Evolutionary conservation across 2,888 invertebrate genomes (phyloP).

Genomic region (Pheosia tremula): DNA sequence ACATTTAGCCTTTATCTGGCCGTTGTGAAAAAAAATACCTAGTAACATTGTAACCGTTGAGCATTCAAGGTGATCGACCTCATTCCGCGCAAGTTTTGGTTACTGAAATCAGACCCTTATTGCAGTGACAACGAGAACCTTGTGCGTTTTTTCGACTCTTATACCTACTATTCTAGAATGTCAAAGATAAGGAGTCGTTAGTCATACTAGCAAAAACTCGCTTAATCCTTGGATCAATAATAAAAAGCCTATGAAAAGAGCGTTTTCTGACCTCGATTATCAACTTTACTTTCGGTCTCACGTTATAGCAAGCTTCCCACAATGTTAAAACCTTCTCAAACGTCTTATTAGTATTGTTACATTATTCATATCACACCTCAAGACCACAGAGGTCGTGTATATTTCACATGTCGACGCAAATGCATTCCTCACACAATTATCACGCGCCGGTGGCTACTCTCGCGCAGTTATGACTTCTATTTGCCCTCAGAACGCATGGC

Average conservation of each 20-base stretch:
- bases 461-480: slow-evolving; percentile 74
- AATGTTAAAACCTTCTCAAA: slow-evolving; percentile 12
- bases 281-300: background rate
- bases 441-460: slow-evolving; percentile 50
- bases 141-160: no score
- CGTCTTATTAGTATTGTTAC: slow-evolving; percentile 22
- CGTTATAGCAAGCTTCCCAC: background rate
- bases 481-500: slow-evolving; percentile 64
- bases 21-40: slow-evolving; percentile 25
- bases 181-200: no score
- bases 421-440: slow-evolving; percentile 68
- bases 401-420: slow-evolving; percentile 55
- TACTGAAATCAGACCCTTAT: slow-evolving; percentile 27
- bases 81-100: slow-evolving; percentile 30
- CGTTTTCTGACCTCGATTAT: background rate
- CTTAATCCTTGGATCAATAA: no score
- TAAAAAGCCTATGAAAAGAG: no score
- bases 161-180: no score
- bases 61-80: slow-evolving; percentile 31
- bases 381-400: slow-evolving; percentile 42
- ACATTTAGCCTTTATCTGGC: slow-evolving; percentile 21
- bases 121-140: background rate
- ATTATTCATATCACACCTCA: slow-evolving; percentile 40
- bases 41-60: slow-evolving; percentile 24
- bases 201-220: no score